These are phyloP conservation scores for Baccha elongata DNA, from an alignment of 2,888 invertebrate genomes.

Conservation along the genomic window DNA sequence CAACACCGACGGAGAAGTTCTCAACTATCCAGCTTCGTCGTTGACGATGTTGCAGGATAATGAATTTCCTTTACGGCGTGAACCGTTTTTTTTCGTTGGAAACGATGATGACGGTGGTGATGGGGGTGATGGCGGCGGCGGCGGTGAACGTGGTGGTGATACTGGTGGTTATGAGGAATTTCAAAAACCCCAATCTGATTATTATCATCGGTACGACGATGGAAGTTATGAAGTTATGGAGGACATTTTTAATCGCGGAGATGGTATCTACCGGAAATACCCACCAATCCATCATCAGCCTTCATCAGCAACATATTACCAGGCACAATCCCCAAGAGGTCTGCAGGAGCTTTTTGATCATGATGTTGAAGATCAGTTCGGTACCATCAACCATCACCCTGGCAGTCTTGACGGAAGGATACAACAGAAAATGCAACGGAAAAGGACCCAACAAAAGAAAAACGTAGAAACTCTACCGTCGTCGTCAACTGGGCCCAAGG, in stretches of 20 bases:
- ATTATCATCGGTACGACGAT: slow-evolving; percentile 62
- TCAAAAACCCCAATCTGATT: slow-evolving; percentile 42
- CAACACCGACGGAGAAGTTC: slow-evolving; percentile 76
- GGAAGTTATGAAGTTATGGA: slow-evolving; percentile 77
- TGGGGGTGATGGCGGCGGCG: slow-evolving; percentile 45
- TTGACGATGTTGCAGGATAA: slow-evolving; percentile 76
- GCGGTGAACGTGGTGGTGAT: slow-evolving; percentile 44
- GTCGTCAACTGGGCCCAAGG: slow-evolving; percentile 52
- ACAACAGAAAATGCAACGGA: slow-evolving; percentile 80
- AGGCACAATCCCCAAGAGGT: slow-evolving; percentile 75
- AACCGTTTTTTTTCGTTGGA: slow-evolving; percentile 76
- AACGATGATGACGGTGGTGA: slow-evolving; percentile 75
- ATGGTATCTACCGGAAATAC: slow-evolving; percentile 61
- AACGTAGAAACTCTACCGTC: slow-evolving; percentile 65
- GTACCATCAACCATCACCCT: slow-evolving; percentile 65
- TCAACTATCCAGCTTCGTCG: slow-evolving; percentile 77
- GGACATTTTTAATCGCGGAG: slow-evolving; percentile 61
- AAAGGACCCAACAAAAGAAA: slow-evolving; percentile 77
- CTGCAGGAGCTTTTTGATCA: slow-evolving; percentile 79
- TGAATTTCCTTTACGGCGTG: slow-evolving; percentile 78
- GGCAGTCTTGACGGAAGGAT: slow-evolving; percentile 77
- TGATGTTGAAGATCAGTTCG: slow-evolving; percentile 62
- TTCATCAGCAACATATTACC: slow-evolving; percentile 26
- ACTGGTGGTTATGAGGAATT: slow-evolving; percentile 66
- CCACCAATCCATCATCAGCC: slow-evolving; percentile 61